Base-by-base conservation (phyloP, 2,797 vertebrate species). In the Parauchenoglanis punctatus region DNA sequence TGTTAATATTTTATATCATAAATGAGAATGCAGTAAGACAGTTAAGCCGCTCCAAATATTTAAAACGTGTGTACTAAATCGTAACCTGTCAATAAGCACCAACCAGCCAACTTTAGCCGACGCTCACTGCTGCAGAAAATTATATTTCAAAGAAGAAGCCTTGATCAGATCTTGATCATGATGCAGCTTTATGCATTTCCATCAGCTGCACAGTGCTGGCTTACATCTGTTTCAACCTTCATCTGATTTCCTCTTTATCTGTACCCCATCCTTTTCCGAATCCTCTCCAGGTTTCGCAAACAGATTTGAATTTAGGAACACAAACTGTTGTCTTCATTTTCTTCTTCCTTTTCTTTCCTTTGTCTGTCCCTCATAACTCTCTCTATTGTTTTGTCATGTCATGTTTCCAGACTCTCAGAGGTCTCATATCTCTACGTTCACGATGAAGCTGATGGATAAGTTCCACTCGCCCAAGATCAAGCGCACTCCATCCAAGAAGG, bases 391-490 rank as follows among this genome's bases (percentile, higher is more conserved):
- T 25, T 81, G 35, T 49, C 7, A 1, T 81, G 35, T 49, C 7
- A 1, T 86, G 23, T 72, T 87, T 78, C 18, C 90, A 99, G 98
- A 99, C 94, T 98, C 98, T 23, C 98, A 99, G 93, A 97, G 98
- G 90, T 99, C 98, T 91, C 98, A 99, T 91, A 97, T 99, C 90
- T 97, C 98, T 92, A 99, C 98, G 11, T 98, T 99, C 96, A 99
- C 98, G 81, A 99, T 99, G 98, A 99, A 99, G 93, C 93, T 99
- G 91, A 99, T 97, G 95, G 98, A 99, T 95, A 99, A 99, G 93
- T 99, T 99, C 95, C 98, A 99, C 91, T 99, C 98, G 6, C 98
- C 98, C 89, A 99, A 99, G 95, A 98, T 99, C 94, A 99, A 98
- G 95, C 96, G 98, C 89, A 99, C 97, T 0, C 98, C 97, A 5